These are phyloP conservation scores for Leiothrix lutea DNA, from an alignment of 2,113 vertebrate genomes.

Conservation along the genomic window DNA sequence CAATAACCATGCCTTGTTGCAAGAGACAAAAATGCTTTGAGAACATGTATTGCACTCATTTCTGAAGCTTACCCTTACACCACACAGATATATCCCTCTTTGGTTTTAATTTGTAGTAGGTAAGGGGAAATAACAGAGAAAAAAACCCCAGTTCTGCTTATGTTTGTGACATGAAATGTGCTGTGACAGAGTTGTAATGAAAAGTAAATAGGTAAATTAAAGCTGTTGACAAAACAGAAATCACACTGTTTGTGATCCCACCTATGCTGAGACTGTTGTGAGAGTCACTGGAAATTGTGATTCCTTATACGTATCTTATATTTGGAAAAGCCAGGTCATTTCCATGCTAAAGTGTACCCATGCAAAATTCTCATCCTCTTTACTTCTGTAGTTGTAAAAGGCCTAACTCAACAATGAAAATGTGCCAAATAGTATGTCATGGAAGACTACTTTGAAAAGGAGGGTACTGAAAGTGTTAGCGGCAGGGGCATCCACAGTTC, in stretches of 20 bases:
- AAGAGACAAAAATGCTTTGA: not conserved
- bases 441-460: not conserved
- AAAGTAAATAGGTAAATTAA: not conserved
- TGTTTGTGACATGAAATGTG: not conserved
- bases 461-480: not conserved
- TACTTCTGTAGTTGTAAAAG: not conserved
- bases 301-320: not conserved
- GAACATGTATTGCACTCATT: not conserved
- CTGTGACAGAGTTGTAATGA: not conserved
- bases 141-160: not conserved
- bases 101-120: not conserved
- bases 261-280: not conserved
- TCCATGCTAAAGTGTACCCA: not conserved
- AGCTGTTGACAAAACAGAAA: not conserved
- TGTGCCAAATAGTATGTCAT: not conserved
- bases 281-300: not conserved
- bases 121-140: not conserved
- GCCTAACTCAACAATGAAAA: not conserved
- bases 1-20: not conserved
- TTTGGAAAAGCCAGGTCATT: not conserved
- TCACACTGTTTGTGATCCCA: not conserved
- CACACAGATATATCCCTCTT: not conserved
- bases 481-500: not conserved
- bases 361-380: not conserved
- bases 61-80: not conserved